These are phyloP conservation scores for Oostethus manadensis DNA, from an alignment of 2,113 vertebrate genomes.

Conservation along the genomic window DNA sequence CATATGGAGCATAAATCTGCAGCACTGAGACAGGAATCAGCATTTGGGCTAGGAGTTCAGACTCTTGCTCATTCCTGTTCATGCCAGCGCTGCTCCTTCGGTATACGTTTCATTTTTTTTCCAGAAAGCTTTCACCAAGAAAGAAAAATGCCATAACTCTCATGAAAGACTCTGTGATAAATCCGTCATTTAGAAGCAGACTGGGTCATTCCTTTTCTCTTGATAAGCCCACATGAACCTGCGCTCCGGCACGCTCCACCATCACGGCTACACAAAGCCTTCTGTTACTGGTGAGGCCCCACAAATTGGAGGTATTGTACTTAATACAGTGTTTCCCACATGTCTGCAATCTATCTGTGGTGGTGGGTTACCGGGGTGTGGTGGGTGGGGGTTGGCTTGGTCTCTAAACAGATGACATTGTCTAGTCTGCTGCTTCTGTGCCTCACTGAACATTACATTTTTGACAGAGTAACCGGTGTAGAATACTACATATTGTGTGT, in stretches of 20 bases:
- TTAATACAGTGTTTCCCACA: constrained; percentile 1
- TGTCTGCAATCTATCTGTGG: too few species aligned
- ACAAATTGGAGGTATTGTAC: constrained; percentile 63
- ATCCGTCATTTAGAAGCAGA: background rate
- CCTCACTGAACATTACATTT: too few species aligned
- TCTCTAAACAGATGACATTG: too few species aligned
- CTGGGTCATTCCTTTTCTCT: constrained; percentile 29
- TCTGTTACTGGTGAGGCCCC: constrained; percentile 59
- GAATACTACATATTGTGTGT: too few species aligned
- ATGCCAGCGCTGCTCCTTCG: constrained; percentile 8
- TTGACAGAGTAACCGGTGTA: too few species aligned
- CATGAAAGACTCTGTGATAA: background rate
- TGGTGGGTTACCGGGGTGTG: too few species aligned
- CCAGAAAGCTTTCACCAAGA: constrained; percentile 24
- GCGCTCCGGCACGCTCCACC: constrained; percentile 40
- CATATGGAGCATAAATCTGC: constrained; percentile 23
- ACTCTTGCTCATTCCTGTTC: constrained; percentile 6
- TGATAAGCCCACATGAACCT: constrained; percentile 33
- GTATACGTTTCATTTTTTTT: constrained; percentile 32
- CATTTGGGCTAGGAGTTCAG: constrained; percentile 9
- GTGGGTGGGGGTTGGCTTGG: too few species aligned
- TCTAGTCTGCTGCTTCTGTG: too few species aligned
- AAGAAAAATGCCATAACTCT: constrained; percentile 18
- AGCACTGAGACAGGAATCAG: constrained; percentile 5
- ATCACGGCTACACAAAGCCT: constrained; percentile 39